Evolutionary conservation across 1,140 invertebrate species (phyloP), one percentile per base, ranked within the genome.

Genomic region (Drosophila kanapiae): DNA sequence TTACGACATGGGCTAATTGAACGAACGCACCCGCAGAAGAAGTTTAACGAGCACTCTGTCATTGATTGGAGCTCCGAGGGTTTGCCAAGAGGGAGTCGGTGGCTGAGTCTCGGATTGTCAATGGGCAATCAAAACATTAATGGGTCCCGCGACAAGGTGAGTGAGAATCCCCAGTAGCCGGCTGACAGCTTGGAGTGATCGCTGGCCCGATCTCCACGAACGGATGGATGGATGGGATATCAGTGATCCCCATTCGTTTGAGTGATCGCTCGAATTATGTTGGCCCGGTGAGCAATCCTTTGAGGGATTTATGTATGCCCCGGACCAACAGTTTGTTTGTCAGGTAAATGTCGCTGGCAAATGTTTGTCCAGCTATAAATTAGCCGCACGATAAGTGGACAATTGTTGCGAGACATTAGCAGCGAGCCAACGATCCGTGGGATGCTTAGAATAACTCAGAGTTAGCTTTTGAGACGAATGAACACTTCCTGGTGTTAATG

Each of bases 1-100:
- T 88, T 90, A 88, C 84, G 84, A 88, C 80, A 88, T 81, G 83
- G 67, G 83, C 83, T 87, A 87, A 87, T 87, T 87, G 83, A 72
- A 72, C 67, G 69, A 71, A 72, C 69, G 70, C 70, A 74, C 68
- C 68, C 80, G 61, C 76, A 80, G 64, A 74, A 72, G 84, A 83
- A 78, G 64, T 64, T 87, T 87, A 88, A 83, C 59, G 78, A 91
- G 75, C 77, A 33, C 54, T 51, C 59, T 61, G 67, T 72, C 70
- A 77, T 70, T 91, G 82, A 91, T 90, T 72, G 67, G 62, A 68
- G 51, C 6, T 38, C 6, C 48, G 49, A 35, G 42, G 60, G 18
- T 35, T 35, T 35, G 45, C 49, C 53, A 69, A 78, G 67, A 57
- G 69, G 81, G 80, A 82, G 67, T 63, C 68, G 48, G 60, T 53